Evolutionary conservation across 2,888 invertebrate species (phyloP).

Genomic region (Horisme vitalbata): DNA sequence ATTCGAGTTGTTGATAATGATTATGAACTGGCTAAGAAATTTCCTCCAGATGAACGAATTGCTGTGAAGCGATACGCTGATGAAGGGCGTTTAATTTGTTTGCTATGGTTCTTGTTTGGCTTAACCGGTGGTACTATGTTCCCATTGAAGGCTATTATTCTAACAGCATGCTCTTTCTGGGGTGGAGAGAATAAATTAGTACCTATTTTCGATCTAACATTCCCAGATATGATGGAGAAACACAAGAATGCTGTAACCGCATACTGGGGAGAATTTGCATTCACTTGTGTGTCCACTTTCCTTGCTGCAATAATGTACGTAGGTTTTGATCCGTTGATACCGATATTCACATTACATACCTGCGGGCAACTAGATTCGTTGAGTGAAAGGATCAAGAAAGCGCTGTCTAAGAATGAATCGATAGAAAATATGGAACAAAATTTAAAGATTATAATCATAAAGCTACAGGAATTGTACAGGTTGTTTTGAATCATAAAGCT

Average conservation of each 20-base stretch:
- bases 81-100: conserved; percentile 46
- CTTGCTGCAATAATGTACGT: conserved; percentile 49
- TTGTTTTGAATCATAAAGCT: conserved; percentile 24
- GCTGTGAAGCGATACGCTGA: conserved; percentile 46
- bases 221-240: conserved; percentile 46
- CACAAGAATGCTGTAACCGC: conserved; percentile 40
- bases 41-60: conserved; percentile 41
- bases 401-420: conserved; percentile 39
- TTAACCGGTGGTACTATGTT: conserved; percentile 45
- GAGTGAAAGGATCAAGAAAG: conserved; percentile 44
- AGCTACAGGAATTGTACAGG: conserved; percentile 56
- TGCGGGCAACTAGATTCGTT: conserved; percentile 63
- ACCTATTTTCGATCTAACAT: conserved; percentile 55
- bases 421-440: conserved; percentile 40
- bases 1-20: conserved; percentile 51
- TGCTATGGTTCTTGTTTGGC: conserved; percentile 49
- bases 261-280: conserved; percentile 38
- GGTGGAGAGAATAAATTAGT: conserved; percentile 45
- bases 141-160: conserved; percentile 48
- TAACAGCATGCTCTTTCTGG: conserved; percentile 48
- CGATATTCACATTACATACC: conserved; percentile 60
- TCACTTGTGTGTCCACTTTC: conserved; percentile 42
- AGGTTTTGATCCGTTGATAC: conserved; percentile 66
- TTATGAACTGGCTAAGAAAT: conserved; percentile 43
- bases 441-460: conserved; percentile 51